Percentiles rank a stretch among this genome's conserved stretches.
These are phyloP conservation scores for Mycalesis mineus DNA, from an alignment of 2,888 invertebrate species.

Conservation along the genomic window DNA sequence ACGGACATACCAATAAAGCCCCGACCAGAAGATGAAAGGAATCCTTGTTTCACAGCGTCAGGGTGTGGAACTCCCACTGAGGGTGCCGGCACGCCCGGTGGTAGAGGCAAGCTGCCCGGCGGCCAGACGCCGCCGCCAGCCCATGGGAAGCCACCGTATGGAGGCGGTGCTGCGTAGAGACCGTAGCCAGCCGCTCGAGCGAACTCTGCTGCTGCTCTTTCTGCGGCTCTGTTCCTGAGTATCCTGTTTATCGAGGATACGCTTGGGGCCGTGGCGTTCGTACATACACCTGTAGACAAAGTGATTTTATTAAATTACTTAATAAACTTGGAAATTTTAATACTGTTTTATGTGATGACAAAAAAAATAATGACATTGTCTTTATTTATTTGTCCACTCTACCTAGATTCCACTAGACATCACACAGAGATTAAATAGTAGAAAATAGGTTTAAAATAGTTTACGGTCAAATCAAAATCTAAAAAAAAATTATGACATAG, in stretches of 20 bases:
- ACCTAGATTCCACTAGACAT: too few species aligned
- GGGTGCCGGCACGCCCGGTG: conserved; percentile 68
- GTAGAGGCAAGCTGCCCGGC: conserved; percentile 76
- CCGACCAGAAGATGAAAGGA: conserved; percentile 55
- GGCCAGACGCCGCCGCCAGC: conserved; percentile 73
- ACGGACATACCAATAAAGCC: conserved; percentile 56
- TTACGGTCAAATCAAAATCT: too few species aligned
- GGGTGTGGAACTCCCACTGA: conserved; percentile 67
- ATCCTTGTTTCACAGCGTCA: conserved; percentile 71
- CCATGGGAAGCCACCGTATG: conserved; percentile 80
- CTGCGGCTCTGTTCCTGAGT: conserved; percentile 95
- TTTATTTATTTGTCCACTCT: too few species aligned
- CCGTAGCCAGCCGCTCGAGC: conserved; percentile 95
- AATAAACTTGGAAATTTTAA: too few species aligned
- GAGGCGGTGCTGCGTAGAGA: conserved; percentile 87
- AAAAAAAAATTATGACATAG: too few species aligned
- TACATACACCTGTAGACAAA: conserved; percentile 88
- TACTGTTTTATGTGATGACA: too few species aligned
- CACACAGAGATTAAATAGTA: too few species aligned
- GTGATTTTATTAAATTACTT: too few species aligned
- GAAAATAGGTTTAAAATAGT: too few species aligned
- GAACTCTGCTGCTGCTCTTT: conserved; percentile 96
- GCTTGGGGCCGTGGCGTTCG: conserved; percentile 96
- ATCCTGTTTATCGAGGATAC: conserved; percentile 98
- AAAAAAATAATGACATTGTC: too few species aligned